These are phyloP conservation scores for Protonemura montana DNA, from an alignment of 2,888 invertebrate genomes.

Conservation along the genomic window DNA sequence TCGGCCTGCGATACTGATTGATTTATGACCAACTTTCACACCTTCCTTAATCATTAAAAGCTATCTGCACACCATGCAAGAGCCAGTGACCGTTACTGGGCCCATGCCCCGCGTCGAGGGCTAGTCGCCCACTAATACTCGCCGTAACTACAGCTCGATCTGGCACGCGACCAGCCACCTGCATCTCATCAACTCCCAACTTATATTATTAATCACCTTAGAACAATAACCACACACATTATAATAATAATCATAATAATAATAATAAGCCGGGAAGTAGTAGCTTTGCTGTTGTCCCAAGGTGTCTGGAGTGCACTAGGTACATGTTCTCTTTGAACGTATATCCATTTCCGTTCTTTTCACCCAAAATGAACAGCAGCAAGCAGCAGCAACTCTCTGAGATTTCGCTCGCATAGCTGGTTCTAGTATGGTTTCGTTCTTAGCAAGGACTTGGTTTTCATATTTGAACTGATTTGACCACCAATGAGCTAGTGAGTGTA, in stretches of 20 bases:
- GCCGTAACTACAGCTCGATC: background rate
- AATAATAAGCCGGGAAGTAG: background rate
- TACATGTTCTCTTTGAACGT: background rate
- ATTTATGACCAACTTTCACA: slow-evolving; percentile 1
- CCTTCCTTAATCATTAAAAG: slow-evolving; percentile 12
- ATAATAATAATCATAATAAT: background rate
- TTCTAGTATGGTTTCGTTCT: too few species aligned
- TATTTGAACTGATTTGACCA: too few species aligned
- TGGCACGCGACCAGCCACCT: background rate
- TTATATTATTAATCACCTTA: background rate
- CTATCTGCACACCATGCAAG: background rate
- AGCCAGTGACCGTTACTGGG: background rate
- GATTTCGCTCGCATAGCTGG: too few species aligned
- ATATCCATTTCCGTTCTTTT: background rate
- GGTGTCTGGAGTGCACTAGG: background rate
- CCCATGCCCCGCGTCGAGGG: too few species aligned
- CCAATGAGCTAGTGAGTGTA: too few species aligned
- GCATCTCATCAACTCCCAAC: background rate
- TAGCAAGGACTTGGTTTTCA: too few species aligned
- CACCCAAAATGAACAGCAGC: background rate
- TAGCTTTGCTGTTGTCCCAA: background rate
- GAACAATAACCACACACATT: background rate
- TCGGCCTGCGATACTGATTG: background rate
- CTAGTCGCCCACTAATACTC: too few species aligned
- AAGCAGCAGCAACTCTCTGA: too few species aligned